Percentiles rank a stretch among this genome's conserved stretches.
Evolutionary conservation across 2,113 vertebrate species (phyloP).

Genomic region (Alectura lathami): DNA sequence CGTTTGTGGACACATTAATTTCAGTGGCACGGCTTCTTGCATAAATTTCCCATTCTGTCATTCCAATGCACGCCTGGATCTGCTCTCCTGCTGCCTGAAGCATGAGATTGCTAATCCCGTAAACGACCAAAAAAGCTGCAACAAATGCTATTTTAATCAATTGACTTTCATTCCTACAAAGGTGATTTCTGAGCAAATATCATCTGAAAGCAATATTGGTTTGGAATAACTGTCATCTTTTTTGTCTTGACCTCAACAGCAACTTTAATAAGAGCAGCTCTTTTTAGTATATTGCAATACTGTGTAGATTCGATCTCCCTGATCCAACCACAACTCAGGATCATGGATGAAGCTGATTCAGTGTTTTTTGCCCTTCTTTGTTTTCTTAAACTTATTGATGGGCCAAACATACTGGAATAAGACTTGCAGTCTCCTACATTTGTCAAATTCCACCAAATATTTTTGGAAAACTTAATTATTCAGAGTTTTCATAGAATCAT

Average conservation of each 20-base stretch:
- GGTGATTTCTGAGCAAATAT: background rate
- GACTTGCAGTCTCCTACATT: background rate
- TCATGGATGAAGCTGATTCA: background rate
- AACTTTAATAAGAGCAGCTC: background rate
- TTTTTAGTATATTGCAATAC: background rate
- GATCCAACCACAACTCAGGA: background rate
- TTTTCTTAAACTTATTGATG: background rate
- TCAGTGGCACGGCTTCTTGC: background rate
- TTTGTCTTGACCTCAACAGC: background rate
- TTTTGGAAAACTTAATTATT: background rate
- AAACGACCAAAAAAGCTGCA: background rate
- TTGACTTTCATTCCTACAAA: background rate
- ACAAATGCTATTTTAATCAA: background rate
- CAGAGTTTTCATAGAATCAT: background rate
- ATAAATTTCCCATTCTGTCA: background rate
- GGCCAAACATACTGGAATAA: background rate
- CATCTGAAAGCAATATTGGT: background rate
- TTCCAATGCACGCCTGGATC: background rate
- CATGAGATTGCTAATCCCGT: background rate
- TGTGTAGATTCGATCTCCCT: background rate
- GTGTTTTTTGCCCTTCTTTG: background rate
- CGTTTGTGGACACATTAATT: background rate
- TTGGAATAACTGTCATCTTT: background rate
- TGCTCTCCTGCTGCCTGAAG: background rate
- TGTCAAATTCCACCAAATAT: background rate